These are phyloP conservation scores for Ranitomeya imitator DNA, from an alignment of 2,113 vertebrate genomes.

Conservation along the genomic window DNA sequence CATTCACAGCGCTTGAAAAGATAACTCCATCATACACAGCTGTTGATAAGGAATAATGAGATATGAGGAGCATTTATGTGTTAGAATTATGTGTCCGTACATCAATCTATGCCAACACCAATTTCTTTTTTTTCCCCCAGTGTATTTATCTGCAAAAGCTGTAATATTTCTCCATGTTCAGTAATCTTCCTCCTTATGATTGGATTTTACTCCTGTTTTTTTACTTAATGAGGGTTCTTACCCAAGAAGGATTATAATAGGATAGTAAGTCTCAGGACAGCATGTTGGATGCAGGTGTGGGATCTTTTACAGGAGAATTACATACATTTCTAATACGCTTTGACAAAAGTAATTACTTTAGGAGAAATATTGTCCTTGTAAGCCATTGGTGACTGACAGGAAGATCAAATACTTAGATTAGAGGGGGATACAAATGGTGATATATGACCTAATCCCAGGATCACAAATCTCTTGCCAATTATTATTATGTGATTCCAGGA, in stretches of 20 bases:
- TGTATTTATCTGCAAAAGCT: slow-evolving; percentile 27
- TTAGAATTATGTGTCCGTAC: slow-evolving; percentile 14
- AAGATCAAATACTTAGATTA: slow-evolving; percentile 22
- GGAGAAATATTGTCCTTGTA: slow-evolving; percentile 5
- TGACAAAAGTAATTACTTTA: slow-evolving; percentile 31
- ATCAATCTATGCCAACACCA: slow-evolving; percentile 44
- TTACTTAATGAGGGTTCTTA: slow-evolving; percentile 29
- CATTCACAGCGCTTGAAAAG: slow-evolving; percentile 26
- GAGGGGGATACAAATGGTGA: not conserved
- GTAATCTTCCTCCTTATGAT: slow-evolving; percentile 13
- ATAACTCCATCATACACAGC: slow-evolving; percentile 34
- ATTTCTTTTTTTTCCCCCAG: not conserved
- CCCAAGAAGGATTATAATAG: slow-evolving; percentile 6
- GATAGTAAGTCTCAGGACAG: slow-evolving; percentile 20
- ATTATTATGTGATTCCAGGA: slow-evolving; percentile 6
- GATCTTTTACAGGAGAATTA: slow-evolving; percentile 31
- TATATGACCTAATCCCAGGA: slow-evolving; percentile 2
- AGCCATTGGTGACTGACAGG: not conserved
- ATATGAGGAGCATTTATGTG: slow-evolving; percentile 32
- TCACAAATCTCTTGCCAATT: slow-evolving; percentile 17
- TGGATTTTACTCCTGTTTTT: slow-evolving; percentile 9
- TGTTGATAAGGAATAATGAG: slow-evolving; percentile 24
- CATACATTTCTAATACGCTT: slow-evolving; percentile 15
- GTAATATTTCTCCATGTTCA: slow-evolving; percentile 11
- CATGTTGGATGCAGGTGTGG: slow-evolving; percentile 13